A percentile compares a stretch with the other conserved stretches of the same genome.
Evolutionary conservation across 2,888 invertebrate species (phyloP).

Genomic region (Caenorhabditis panamensis): DNA sequence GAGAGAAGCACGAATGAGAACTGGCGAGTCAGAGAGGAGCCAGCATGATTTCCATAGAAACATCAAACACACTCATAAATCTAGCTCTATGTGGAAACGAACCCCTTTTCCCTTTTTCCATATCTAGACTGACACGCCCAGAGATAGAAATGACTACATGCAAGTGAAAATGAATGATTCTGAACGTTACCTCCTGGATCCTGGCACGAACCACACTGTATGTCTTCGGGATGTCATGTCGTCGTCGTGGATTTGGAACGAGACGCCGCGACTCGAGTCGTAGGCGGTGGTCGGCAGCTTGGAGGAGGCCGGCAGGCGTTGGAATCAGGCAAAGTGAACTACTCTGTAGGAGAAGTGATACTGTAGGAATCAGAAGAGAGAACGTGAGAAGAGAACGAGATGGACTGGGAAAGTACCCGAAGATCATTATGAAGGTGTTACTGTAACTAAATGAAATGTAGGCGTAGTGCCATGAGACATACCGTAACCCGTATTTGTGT

Average conservation of each 20-base stretch:
- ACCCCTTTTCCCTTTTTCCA: background rate
- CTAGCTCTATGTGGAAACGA: background rate
- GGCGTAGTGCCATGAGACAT: background rate
- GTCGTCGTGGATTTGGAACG: conserved; percentile 58
- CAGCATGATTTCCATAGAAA: conserved; percentile 40
- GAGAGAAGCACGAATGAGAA: conserved; percentile 28
- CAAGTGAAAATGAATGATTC: conserved; percentile 2
- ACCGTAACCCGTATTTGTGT: conserved; percentile 11
- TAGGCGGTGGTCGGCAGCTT: conserved; percentile 59
- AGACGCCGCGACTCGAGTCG: conserved; percentile 58
- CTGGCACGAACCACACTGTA: conserved; percentile 75
- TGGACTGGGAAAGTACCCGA: background rate
- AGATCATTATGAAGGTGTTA: no score
- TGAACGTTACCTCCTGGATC: conserved; percentile 66
- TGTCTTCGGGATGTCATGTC: conserved; percentile 71
- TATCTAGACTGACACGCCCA: background rate
- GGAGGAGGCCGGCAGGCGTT: conserved; percentile 42
- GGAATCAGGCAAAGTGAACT: conserved; percentile 5
- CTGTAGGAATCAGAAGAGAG: background rate
- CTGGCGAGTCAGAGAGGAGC: conserved; percentile 10
- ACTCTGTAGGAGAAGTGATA: conserved; percentile 19
- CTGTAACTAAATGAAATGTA: background rate
- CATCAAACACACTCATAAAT: conserved; percentile 42
- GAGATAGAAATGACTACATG: conserved; percentile 12
- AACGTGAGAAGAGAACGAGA: conserved; percentile 12